Conservation (phyloP, 2,888 invertebrate genomes). For the Spodoptera exigua region DNA sequence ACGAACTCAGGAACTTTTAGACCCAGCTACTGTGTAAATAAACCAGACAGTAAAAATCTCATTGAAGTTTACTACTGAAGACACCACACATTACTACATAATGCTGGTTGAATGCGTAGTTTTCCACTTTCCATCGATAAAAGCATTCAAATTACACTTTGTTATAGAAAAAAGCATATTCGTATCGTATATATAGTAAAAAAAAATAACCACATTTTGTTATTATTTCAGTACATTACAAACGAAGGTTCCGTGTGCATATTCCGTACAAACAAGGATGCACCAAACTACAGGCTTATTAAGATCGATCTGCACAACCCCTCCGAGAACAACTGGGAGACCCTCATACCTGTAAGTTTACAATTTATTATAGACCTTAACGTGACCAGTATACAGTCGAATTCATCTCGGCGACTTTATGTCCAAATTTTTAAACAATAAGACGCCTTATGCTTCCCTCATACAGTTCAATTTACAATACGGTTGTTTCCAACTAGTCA, state of each 20-base stretch:
- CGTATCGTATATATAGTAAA: no score
- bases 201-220: not conserved
- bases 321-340: conserved; percentile 93
- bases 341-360: conserved; percentile 91
- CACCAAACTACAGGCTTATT: conserved; percentile 97
- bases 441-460: no score
- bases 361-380: conserved; percentile 3
- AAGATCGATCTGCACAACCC: conserved; percentile 94
- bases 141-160: no score
- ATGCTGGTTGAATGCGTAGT: no score
- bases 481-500: no score
- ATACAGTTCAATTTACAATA: no score
- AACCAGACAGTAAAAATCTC: no score
- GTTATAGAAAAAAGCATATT: no score
- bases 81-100: not conserved
- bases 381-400: rapidly evolving
- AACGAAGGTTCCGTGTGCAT: conserved; percentile 95
- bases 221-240: conserved; percentile 93
- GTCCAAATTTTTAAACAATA: not conserved
- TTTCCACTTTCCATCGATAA: no score
- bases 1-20: no score
- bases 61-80: conserved; percentile 35
- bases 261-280: conserved; percentile 97
- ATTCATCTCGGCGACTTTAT: not conserved
- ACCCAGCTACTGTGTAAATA: no score